Conservation (phyloP, 2,888 invertebrate species). For the Dynastes tityus region DNA sequence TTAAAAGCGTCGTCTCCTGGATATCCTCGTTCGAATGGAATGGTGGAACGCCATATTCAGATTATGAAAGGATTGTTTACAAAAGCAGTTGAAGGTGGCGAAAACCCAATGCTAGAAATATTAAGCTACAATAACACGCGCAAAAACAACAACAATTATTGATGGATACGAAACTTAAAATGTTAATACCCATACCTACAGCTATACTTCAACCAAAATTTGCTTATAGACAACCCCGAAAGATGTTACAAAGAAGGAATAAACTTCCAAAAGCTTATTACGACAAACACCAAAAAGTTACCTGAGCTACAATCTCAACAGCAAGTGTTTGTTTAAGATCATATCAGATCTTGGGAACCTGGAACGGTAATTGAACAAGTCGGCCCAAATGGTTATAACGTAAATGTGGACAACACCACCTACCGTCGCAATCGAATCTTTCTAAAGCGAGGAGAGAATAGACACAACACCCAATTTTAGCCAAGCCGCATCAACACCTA, state of each 20-base stretch:
- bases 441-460: not conserved
- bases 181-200: slow-evolving; percentile 52
- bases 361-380: not conserved
- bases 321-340: slow-evolving; percentile 15
- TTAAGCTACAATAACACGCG: slow-evolving; percentile 56
- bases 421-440: not conserved
- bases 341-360: slow-evolving; percentile 15
- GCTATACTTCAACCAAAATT: slow-evolving; percentile 31
- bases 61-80: slow-evolving; percentile 56
- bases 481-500: too few species aligned
- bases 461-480: too few species aligned
- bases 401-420: not conserved
- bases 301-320: slow-evolving; percentile 43
- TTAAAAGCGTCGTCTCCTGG: slow-evolving; percentile 54
- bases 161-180: slow-evolving; percentile 58
- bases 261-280: not conserved
- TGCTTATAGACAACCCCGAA: not conserved
- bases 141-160: slow-evolving; percentile 57
- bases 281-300: not conserved
- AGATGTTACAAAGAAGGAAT: not conserved
- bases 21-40: slow-evolving; percentile 55
- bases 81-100: slow-evolving; percentile 51
- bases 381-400: slow-evolving; percentile 18
- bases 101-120: slow-evolving; percentile 57
- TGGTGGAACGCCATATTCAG: slow-evolving; percentile 57